Percentiles rank a stretch among this genome's conserved stretches.
These are phyloP conservation scores for Orthosia cruda DNA, from an alignment of 2,888 invertebrate genomes.

Conservation along the genomic window DNA sequence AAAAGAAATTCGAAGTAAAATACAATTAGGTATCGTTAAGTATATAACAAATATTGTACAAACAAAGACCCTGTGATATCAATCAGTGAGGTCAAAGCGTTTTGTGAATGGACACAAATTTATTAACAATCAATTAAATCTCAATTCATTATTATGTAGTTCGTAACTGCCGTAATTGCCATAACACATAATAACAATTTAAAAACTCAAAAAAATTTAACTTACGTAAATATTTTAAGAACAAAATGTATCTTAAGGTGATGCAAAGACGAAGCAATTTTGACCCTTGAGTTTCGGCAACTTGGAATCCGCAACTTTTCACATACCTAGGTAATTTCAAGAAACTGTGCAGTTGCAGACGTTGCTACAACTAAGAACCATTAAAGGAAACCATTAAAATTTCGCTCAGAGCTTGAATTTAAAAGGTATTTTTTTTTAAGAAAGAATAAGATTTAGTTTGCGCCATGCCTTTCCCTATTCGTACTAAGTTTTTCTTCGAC, in stretches of 20 bases:
- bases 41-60: background rate
- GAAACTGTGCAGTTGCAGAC: no score
- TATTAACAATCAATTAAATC: background rate
- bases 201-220: background rate
- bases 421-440: background rate
- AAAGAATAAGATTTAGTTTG: background rate
- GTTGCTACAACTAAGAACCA: no score
- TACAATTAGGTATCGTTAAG: background rate
- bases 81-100: background rate
- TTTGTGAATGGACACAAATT: conserved; percentile 4
- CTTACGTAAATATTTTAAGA: conserved; percentile 12
- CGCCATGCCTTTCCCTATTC: no score
- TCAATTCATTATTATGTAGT: background rate
- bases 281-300: no score
- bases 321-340: no score
- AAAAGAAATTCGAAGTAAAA: background rate
- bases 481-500: no score
- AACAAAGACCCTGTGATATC: background rate
- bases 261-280: no score
- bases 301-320: no score
- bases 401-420: background rate
- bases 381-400: no score
- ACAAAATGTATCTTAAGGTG: background rate
- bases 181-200: background rate
- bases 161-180: no score